Percentiles rank a stretch among this genome's conserved stretches.
Evolutionary conservation across 2,113 vertebrate species (phyloP).

Genomic region (Archilochus colubris): DNA sequence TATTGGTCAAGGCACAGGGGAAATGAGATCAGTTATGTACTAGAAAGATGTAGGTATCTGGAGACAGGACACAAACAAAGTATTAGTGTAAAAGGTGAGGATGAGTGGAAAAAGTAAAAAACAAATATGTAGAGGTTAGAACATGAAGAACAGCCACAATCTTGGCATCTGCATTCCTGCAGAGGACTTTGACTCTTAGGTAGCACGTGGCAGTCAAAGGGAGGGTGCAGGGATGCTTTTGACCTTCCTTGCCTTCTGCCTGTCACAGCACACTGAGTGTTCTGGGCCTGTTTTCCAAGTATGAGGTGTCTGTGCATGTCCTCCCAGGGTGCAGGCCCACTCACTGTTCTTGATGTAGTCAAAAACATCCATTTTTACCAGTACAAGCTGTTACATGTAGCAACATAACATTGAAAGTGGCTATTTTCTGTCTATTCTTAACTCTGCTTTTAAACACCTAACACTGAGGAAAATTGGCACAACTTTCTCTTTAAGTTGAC

Average conservation of each 20-base stretch:
- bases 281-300: not conserved
- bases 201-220: not conserved
- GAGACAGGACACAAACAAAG: not conserved
- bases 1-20: not conserved
- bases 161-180: not conserved
- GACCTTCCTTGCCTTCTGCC: not conserved
- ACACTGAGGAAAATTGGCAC: not conserved
- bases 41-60: not conserved
- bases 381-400: not conserved
- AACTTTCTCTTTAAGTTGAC: not conserved
- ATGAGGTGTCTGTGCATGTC: not conserved
- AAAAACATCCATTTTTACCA: not conserved
- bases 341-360: not conserved
- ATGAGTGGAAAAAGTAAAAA: not conserved
- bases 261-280: fast-evolving
- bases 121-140: not conserved
- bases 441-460: not conserved
- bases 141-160: not conserved
- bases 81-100: not conserved
- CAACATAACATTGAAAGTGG: fast-evolving
- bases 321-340: not conserved
- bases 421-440: not conserved
- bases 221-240: not conserved
- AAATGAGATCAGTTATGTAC: not conserved
- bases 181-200: not conserved